Evolutionary conservation across 2,797 vertebrate genomes (phyloP).

Genomic region (Telmatherina bonti): DNA sequence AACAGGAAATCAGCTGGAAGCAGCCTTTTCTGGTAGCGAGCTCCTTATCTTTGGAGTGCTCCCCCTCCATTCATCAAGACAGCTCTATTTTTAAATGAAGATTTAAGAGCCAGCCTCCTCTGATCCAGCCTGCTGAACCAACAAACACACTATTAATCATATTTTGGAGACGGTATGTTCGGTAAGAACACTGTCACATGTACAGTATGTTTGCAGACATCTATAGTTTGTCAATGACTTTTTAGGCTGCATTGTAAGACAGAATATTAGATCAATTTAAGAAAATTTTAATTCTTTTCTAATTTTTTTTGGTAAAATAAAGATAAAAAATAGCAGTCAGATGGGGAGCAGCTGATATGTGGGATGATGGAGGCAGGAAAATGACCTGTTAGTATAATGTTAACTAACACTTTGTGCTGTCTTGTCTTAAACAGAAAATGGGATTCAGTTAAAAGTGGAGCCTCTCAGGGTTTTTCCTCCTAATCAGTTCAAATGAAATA

Average conservation of each 20-base stretch:
- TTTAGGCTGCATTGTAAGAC: constrained; percentile 5
- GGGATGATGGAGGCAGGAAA: background rate
- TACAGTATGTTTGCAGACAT: background rate
- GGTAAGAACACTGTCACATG: background rate
- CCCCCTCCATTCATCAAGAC: constrained; percentile 36
- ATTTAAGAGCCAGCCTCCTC: constrained; percentile 27
- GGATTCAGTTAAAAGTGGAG: background rate
- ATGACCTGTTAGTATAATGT: background rate
- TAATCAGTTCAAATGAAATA: background rate
- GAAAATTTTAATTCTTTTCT: background rate
- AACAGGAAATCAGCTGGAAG: constrained; percentile 55
- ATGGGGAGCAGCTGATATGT: background rate
- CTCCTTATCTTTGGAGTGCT: constrained; percentile 41
- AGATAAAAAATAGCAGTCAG: background rate
- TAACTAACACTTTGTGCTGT: background rate
- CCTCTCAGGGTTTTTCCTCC: background rate
- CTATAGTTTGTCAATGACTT: background rate
- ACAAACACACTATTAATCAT: constrained; percentile 46
- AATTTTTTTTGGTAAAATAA: background rate
- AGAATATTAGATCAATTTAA: background rate
- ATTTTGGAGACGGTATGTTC: constrained; percentile 6
- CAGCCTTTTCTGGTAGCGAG: constrained; percentile 19
- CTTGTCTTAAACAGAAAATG: background rate
- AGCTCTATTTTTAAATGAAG: constrained; percentile 44
- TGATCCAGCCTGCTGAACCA: constrained; percentile 25